Percentiles rank a stretch among this genome's conserved stretches.
Conservation (phyloP, 2,888 invertebrate species). For the Platycheirus albimanus region DNA sequence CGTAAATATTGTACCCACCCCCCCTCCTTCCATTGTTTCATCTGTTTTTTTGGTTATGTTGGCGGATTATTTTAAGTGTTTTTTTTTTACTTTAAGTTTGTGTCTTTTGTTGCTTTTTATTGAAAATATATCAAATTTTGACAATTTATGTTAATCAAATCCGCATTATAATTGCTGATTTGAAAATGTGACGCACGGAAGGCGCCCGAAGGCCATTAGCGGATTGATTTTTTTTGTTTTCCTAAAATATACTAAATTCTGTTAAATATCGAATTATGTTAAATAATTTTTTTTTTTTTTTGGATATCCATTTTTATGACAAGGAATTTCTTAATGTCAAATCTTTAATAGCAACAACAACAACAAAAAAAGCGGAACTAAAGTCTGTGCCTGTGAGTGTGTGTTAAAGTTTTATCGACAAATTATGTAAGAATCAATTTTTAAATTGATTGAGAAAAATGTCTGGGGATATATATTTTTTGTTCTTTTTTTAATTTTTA, state of each 20-base stretch:
- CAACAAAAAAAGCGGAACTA: conserved; percentile 40
- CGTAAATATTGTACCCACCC: too few species aligned
- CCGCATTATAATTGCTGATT: conserved; percentile 68
- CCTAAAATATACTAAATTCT: not conserved
- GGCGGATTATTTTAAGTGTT: conserved; percentile 21
- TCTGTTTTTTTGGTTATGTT: not conserved
- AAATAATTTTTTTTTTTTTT: conserved; percentile 34
- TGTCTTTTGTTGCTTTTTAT: conserved; percentile 4
- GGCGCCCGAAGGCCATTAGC: conserved; percentile 60
- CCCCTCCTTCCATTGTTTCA: not conserved
- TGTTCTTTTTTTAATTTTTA: too few species aligned
- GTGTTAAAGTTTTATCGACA: conserved; percentile 23
- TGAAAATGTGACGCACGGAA: conserved; percentile 55
- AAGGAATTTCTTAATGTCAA: conserved; percentile 52
- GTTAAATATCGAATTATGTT: conserved; percentile 52
- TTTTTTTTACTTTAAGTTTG: too few species aligned
- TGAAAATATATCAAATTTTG: conserved; percentile 54
- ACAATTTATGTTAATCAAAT: conserved; percentile 49
- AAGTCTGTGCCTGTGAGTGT: conserved; percentile 8
- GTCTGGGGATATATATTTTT: not conserved
- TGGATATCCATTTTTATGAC: not conserved
- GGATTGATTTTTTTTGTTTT: conserved; percentile 24
- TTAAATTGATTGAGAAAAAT: conserved; percentile 4
- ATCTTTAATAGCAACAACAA: too few species aligned
- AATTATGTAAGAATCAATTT: conserved; percentile 26